These are phyloP conservation scores for Lutjanus campechanus DNA, from an alignment of 2,797 vertebrate genomes.

Conservation along the genomic window DNA sequence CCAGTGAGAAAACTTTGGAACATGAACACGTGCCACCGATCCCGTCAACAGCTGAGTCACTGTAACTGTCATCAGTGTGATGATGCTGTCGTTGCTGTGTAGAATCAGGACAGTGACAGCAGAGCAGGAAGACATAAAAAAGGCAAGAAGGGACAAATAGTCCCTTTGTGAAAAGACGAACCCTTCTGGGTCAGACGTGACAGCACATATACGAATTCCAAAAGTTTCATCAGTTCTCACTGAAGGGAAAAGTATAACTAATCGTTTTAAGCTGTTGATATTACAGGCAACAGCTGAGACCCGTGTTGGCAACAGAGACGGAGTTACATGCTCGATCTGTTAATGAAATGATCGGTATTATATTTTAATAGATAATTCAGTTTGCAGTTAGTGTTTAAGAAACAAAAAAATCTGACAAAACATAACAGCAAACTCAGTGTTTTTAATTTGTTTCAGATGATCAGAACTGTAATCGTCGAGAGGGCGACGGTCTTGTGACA, in stretches of 20 bases:
- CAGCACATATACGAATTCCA: background rate
- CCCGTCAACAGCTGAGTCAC: slow-evolving; percentile 41
- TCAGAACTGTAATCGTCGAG: background rate
- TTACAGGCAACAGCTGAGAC: background rate
- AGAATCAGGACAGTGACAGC: background rate
- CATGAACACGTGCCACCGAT: background rate
- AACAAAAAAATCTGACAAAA: background rate
- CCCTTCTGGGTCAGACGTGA: background rate
- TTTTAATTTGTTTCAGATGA: slow-evolving; percentile 3
- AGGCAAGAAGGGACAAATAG: background rate
- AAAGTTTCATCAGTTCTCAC: background rate
- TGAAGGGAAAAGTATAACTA: background rate
- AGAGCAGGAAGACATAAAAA: background rate
- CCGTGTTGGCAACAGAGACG: too few relatives aligned
- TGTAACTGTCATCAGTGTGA: slow-evolving; percentile 1
- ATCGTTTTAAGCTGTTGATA: background rate
- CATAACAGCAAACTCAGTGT: background rate
- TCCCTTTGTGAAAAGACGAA: background rate
- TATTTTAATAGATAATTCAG: background rate
- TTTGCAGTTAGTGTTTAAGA: background rate
- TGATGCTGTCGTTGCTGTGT: background rate
- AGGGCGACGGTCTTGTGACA: slow-evolving; percentile 10
- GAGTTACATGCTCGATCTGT: background rate
- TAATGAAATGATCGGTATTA: too few relatives aligned
- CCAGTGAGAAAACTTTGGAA: slow-evolving; percentile 27